A percentile compares a stretch with the other conserved stretches of the same genome.
Evolutionary conservation across 2,888 invertebrate genomes (phyloP).

Genomic region (Amorpha juglandis): DNA sequence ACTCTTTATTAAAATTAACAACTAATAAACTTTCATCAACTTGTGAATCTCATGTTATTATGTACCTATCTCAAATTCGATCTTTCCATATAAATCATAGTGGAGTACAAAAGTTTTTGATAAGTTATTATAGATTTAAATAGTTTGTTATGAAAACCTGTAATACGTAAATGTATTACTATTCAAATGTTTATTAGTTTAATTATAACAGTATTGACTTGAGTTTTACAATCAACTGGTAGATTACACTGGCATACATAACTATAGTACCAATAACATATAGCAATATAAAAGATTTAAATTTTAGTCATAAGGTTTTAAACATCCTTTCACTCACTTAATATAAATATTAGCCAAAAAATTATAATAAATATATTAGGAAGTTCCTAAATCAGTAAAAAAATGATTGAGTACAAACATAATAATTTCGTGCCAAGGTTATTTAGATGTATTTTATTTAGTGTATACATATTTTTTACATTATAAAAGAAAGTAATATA

Average conservation of each 20-base stretch:
- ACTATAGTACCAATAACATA: slow-evolving; percentile 4
- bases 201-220: slow-evolving; percentile 6
- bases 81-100: slow-evolving; percentile 15
- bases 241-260: neutral
- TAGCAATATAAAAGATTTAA: neutral
- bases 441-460: slow-evolving; percentile 22
- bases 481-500: slow-evolving; percentile 29
- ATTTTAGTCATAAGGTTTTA: neutral
- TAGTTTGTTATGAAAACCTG: slow-evolving; percentile 1
- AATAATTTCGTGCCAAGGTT: slow-evolving; percentile 28
- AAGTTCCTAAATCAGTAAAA: slow-evolving; percentile 14
- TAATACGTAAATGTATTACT: slow-evolving; percentile 11
- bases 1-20: neutral
- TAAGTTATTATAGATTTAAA: slow-evolving; percentile 22
- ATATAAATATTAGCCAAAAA: slow-evolving; percentile 7
- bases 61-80: slow-evolving; percentile 28
- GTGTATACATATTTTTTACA: slow-evolving; percentile 6
- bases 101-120: slow-evolving; percentile 19
- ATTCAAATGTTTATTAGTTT: slow-evolving; percentile 16
- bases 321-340: neutral
- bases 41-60: slow-evolving; percentile 29
- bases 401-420: slow-evolving; percentile 16
- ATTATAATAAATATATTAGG: neutral
- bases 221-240: slow-evolving; percentile 4
- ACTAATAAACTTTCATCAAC: no score